Evolutionary conservation across 2,113 vertebrate genomes (phyloP), one percentile per base, ranked within the genome.

Genomic region (Syngnathus floridae): DNA sequence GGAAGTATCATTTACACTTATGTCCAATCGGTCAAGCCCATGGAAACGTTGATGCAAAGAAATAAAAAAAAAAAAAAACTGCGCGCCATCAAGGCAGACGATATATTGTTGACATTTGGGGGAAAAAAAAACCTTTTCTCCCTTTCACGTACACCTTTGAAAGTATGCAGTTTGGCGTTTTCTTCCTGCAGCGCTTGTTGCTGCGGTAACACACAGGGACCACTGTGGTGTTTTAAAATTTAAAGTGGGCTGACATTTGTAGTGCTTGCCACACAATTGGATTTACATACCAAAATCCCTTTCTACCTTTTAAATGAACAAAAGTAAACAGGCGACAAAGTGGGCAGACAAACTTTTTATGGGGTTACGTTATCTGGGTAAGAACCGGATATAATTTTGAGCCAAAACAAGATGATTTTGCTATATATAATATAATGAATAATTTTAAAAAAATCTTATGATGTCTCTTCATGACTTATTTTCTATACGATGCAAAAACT

Each of bases 221-320:
- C 72, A 76, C 69, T 54, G 73, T 64, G 73, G 79, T 71, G 76
- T 74, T 83, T 80, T 78, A 31, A 31, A 31, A 31, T 84, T 41
- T 83, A 77, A 66, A 78, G 74, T 69, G 69, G 74, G 69, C 81
- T 82, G 83, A 84, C 79, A 86, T 83, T 83, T 86, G 72, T 77
- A 79, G 78, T 78, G 72, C 65, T 63, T 66, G 75, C 79, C 74
- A 80, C 9, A 57, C 19, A 0, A 56, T 49, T 67, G 56, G 67
- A 77, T 77, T 74, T 51, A 43, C 38, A 37, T 63, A 63, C 46
- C 48, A 52, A 66, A 69, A 72, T 55, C 11, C n/a, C 26, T 26
- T 54, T 22, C 52, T 67, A 11, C 36, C 65, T 72, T 73, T 76
- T 40, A 67, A 22, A 64, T 43, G 5, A 41, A 14, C 21, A 21